Evolutionary conservation across 2,113 vertebrate species (phyloP), one percentile per base, ranked within the genome.

Genomic region (Petaurus breviceps): DNA sequence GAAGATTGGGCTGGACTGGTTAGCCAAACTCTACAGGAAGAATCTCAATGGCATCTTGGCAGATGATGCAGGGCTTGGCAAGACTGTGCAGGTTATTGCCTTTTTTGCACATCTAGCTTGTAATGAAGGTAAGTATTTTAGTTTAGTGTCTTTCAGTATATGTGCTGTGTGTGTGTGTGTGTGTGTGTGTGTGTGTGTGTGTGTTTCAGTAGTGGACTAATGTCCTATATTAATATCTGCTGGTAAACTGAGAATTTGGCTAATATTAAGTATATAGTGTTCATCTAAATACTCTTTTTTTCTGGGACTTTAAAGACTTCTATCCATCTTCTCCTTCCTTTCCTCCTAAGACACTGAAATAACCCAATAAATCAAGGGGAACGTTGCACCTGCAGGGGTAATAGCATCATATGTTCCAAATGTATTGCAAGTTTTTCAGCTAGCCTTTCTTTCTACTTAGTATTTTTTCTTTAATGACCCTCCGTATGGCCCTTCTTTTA

Each of bases 41-140:
- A 99, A 98, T 93, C 99, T 99, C 94, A 99, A 99, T 51, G 99
- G 99, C 55, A 99, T 99, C 84, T 97, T 99, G 91, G 99, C 99
- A 2, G 99, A 99, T 54, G 99, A 99, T 96, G 98, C 99, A 0
- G 99, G 99, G 6, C 98, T 98, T 25, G 99, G 99, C 25, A 99
- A 99, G 96, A 99, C 99, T 0, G 98, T 99, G 19, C 99, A 99
- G 97, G 99, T 99, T 1, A 99, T 99, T 94, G 99, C 99, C 77
- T 99, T 99, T 93, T 99, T 99, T 97, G 99, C 99, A 22, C 99
- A 99, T 94, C 98, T 99, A 5, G 99, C 99, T 19, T 99, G 99
- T 51, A 99, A 99, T 50, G 99, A 99, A 98, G 99, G 99, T 99
- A 94, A 95, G 96, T 46, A 47, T 84, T 25, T 43, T 43, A 52